A percentile compares a stretch with the other conserved stretches of the same genome.
These are phyloP conservation scores for Agrilus cyanescens DNA, from an alignment of 2,888 invertebrate species.

Conservation along the genomic window DNA sequence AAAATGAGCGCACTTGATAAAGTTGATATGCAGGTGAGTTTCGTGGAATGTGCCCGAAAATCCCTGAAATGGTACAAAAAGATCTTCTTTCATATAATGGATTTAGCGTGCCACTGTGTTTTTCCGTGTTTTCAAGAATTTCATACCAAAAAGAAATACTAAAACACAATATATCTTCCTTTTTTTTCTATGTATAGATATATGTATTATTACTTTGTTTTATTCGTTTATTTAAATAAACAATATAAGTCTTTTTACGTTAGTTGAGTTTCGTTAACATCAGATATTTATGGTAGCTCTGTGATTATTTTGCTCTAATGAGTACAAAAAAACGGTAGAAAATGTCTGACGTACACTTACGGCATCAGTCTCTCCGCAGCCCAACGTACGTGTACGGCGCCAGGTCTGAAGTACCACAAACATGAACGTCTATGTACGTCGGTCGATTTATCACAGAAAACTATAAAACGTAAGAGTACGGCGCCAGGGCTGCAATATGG, in stretches of 20 bases:
- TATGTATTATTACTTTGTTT: not conserved
- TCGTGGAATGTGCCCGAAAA: slow-evolving; percentile 6
- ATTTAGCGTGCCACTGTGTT: slow-evolving; percentile 1
- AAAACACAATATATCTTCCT: not conserved
- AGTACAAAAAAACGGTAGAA: not conserved
- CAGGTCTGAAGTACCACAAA: not conserved
- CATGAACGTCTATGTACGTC: too few species aligned
- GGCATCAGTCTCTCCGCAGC: not conserved
- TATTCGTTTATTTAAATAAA: not conserved
- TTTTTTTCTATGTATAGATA: not conserved
- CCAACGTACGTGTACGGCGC: slow-evolving; percentile 1
- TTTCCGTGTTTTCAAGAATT: slow-evolving; percentile 6
- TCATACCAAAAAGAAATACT: slow-evolving; percentile 6
- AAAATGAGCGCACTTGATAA: slow-evolving; percentile 21
- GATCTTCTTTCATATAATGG: slow-evolving; percentile 6
- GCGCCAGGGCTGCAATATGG: too few species aligned
- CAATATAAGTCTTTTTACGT: not conserved
- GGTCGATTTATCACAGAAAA: too few species aligned
- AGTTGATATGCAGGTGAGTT: slow-evolving; percentile 18
- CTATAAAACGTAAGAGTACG: too few species aligned
- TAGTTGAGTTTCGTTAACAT: too few species aligned
- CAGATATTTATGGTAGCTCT: too few species aligned
- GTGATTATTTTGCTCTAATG: too few species aligned
- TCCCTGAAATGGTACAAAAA: slow-evolving; percentile 14
- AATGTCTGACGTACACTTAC: not conserved